phyloP scores from a whole-genome alignment of 2,113 vertebrate genomes.

The Sylvietta virens region DNA sequence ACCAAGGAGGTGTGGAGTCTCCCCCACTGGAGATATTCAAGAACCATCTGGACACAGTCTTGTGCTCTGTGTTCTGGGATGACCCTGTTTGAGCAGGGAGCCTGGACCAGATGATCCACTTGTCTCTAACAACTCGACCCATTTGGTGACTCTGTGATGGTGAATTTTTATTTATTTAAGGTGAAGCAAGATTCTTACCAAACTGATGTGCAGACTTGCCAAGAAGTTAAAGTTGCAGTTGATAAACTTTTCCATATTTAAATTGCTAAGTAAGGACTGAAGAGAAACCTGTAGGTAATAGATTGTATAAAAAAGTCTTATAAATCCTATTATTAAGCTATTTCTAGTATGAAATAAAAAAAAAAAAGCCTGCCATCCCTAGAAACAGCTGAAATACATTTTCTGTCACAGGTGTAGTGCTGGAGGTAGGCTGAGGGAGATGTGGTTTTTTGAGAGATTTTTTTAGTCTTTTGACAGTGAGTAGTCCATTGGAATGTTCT shows the following conservation, averaged over 20 bases:
- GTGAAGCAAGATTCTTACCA: neutral
- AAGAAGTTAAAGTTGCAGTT: neutral
- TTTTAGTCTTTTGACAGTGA: neutral
- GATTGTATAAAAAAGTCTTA: neutral
- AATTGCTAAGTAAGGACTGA: neutral
- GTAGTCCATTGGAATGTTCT: neutral
- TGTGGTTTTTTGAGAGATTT: neutral
- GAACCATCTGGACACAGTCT: too few relatives aligned
- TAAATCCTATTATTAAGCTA: neutral
- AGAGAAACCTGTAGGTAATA: neutral
- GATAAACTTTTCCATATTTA: neutral
- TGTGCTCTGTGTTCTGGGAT: neutral
- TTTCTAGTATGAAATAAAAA: neutral
- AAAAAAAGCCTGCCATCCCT: neutral
- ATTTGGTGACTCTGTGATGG: neutral
- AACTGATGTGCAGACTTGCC: neutral
- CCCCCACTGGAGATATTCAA: neutral
- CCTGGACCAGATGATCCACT: neutral
- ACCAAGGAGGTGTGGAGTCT: neutral
- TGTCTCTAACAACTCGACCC: neutral
- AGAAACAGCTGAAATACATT: neutral
- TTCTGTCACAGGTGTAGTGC: neutral
- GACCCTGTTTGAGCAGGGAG: neutral
- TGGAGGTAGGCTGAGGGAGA: neutral
- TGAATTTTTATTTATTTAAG: neutral